Conservation (phyloP, 2,113 vertebrate species). For the Cyanoderma ruficeps region DNA sequence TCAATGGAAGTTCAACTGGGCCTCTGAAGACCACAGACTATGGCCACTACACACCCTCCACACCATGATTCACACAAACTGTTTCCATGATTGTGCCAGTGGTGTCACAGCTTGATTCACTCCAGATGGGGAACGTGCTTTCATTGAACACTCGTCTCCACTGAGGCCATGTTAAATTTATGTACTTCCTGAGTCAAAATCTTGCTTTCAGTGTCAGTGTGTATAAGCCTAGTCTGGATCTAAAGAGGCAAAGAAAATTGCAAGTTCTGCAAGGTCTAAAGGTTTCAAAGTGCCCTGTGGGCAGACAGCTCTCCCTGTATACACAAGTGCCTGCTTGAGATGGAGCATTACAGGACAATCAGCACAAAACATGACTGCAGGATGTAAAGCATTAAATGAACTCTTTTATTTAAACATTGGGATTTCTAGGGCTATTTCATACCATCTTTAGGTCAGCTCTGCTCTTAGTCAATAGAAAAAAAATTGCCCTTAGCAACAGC, state of each 20-base stretch:
- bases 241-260: background rate
- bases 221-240: background rate
- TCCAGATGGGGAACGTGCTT: background rate
- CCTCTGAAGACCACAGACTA: background rate
- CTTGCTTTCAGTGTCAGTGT: background rate
- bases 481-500: background rate
- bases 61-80: background rate
- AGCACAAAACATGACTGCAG: background rate
- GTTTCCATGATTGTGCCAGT: background rate
- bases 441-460: background rate
- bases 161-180: background rate
- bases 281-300: background rate
- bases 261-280: background rate
- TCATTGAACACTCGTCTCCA: background rate
- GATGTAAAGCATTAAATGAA: background rate
- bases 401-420: background rate
- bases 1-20: background rate
- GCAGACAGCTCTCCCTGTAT: background rate
- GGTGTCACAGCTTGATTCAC: background rate
- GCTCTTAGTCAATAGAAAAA: background rate
- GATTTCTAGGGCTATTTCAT: background rate
- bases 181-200: background rate
- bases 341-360: background rate
- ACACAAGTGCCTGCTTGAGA: background rate
- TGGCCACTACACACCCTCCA: background rate